These are phyloP conservation scores for Synergus laeviventris DNA, from an alignment of 2,888 invertebrate genomes.

Conservation along the genomic window DNA sequence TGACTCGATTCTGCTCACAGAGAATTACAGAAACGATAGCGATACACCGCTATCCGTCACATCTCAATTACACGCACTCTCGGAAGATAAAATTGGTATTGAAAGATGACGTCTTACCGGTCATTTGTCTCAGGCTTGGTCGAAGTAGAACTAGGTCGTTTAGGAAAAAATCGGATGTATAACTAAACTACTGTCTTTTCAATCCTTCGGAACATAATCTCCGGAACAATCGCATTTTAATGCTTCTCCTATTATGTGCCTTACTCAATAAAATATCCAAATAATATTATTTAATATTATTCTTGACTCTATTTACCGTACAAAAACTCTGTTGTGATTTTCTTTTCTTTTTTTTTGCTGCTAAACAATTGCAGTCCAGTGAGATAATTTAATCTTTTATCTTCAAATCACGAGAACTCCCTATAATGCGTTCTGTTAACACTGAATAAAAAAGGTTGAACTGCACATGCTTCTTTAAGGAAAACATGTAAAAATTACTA, in stretches of 20 bases:
- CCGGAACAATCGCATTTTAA: background rate
- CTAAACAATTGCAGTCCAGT: background rate
- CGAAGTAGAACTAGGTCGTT: background rate
- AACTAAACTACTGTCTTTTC: background rate
- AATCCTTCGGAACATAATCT: background rate
- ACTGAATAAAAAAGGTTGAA: background rate
- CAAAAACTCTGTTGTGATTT: background rate
- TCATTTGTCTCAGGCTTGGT: background rate
- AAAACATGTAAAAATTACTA: background rate
- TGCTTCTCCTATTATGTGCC: background rate
- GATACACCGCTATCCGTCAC: background rate
- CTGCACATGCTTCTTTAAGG: background rate
- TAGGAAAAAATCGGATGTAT: background rate
- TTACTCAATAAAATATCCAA: background rate
- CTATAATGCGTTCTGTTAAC: no score
- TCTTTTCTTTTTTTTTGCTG: background rate
- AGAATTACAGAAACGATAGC: background rate
- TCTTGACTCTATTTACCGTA: background rate
- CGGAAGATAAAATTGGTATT: background rate
- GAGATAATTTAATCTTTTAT: background rate
- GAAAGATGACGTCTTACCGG: background rate
- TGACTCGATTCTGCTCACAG: background rate
- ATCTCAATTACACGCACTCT: slow-evolving; percentile 2
- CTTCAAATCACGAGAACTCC: no score
- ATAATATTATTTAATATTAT: background rate